These are phyloP conservation scores for Cephus pulcher DNA, from an alignment of 2,888 invertebrate species.

Conservation along the genomic window DNA sequence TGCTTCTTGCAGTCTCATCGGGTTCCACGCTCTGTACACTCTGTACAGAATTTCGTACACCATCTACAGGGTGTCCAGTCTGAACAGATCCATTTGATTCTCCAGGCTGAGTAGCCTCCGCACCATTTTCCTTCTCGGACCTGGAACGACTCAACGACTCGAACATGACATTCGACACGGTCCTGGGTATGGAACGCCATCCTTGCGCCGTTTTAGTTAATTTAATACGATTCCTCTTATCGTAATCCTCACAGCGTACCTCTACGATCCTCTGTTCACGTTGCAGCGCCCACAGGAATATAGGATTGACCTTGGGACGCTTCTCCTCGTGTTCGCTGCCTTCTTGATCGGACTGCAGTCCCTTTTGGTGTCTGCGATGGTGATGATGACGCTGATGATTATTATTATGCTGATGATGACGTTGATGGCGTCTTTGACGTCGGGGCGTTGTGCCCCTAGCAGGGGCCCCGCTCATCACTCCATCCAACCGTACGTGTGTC, in stretches of 20 bases:
- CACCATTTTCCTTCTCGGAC: neutral
- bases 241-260: conserved; percentile 89
- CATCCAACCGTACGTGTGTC: conserved; percentile 54
- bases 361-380: conserved; percentile 29
- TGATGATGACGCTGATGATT: conserved; percentile 48
- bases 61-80: neutral
- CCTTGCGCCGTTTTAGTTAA: conserved; percentile 84
- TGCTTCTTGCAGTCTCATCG: neutral
- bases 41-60: conserved; percentile 44
- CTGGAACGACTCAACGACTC: conserved; percentile 12
- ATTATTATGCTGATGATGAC: conserved; percentile 44
- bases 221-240: conserved; percentile 85
- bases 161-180: conserved; percentile 67
- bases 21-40: neutral
- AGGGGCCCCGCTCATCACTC: conserved; percentile 66
- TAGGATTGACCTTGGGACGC: conserved; percentile 79
- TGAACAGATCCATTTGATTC: neutral
- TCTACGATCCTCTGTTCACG: conserved; percentile 84
- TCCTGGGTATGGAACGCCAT: conserved; percentile 86
- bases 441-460: conserved; percentile 63
- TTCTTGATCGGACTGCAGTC: conserved; percentile 33
- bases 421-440: conserved; percentile 60
- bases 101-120: neutral
- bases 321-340: conserved; percentile 65
- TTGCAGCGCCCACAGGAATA: conserved; percentile 88